phyloP scores from a whole-genome alignment of 2,888 invertebrate genomes.

The Deladenus siricidicola region DNA sequence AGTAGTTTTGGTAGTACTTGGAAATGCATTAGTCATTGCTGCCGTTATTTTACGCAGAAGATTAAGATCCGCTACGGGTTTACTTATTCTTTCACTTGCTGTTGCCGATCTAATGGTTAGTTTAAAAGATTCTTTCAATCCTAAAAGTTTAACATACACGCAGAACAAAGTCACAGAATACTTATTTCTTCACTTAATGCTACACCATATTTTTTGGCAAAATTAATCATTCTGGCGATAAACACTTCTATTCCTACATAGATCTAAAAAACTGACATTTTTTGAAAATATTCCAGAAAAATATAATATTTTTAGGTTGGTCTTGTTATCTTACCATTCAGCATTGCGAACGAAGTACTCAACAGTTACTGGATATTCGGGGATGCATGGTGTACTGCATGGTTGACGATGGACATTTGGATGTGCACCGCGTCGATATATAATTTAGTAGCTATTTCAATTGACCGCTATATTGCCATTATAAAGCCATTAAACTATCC shows the following conservation, averaged over 20 bases:
- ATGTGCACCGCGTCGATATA: conserved; percentile 95
- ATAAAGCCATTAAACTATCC: conserved; percentile 92
- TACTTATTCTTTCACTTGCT: conserved; percentile 90
- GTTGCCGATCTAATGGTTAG: conserved; percentile 75
- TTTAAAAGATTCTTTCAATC: neutral
- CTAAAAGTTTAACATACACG: conserved; percentile 7
- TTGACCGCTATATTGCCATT: conserved; percentile 83
- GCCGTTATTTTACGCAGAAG: conserved; percentile 50
- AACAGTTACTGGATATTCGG: conserved; percentile 85
- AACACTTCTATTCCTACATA: too few species aligned
- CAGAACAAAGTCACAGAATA: neutral
- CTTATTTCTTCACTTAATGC: neutral
- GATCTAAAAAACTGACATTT: too few species aligned
- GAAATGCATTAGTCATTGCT: conserved; percentile 52
- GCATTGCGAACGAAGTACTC: conserved; percentile 79
- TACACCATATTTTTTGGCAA: too few species aligned
- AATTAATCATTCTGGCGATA: too few species aligned
- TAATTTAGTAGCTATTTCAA: conserved; percentile 82
- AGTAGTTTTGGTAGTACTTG: conserved; percentile 51
- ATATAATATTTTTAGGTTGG: conserved; percentile 65
- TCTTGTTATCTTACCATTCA: conserved; percentile 85
- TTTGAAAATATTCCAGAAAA: too few species aligned
- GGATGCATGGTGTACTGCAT: conserved; percentile 75
- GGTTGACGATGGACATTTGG: conserved; percentile 96
- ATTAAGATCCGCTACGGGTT: conserved; percentile 84